Evolutionary conservation across 2,888 invertebrate species (phyloP).

Genomic region (Athetis lepigone): DNA sequence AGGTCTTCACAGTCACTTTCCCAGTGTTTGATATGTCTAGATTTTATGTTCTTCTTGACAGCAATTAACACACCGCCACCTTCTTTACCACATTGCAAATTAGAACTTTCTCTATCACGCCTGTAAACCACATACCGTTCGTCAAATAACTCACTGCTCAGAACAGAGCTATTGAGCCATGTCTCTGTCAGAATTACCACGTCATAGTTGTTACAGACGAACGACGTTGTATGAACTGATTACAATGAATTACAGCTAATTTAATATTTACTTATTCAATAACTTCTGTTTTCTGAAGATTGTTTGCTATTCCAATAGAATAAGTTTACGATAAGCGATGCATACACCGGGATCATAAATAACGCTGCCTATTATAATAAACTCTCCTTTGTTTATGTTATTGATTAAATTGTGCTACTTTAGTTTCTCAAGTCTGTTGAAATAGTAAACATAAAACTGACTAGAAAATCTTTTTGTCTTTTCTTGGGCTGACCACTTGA

Average conservation of each 20-base stretch:
- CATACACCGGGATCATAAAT: slow-evolving; percentile 5
- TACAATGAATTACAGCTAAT: not conserved
- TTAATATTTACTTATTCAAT: not conserved
- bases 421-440: slow-evolving; percentile 4
- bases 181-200: not conserved
- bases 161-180: too few relatives aligned
- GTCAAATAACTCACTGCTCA: not conserved
- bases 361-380: not conserved
- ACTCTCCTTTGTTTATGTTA: slow-evolving; percentile 10
- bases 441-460: slow-evolving; percentile 5
- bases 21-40: not conserved
- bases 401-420: not conserved
- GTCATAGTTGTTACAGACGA: not conserved
- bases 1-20: slow-evolving; percentile 2
- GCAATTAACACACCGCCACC: slow-evolving; percentile 1
- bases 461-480: not conserved
- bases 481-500: too few relatives aligned
- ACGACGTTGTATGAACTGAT: slow-evolving; percentile 2
- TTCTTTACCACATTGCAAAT: not conserved
- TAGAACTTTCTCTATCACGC: not conserved
- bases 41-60: not conserved
- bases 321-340: not conserved
- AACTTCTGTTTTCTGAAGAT: not conserved
- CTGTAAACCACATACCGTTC: not conserved
- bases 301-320: not conserved